Percentiles rank a stretch among this genome's conserved stretches.
These are phyloP conservation scores for Hypercompe scribonia DNA, from an alignment of 2,888 invertebrate genomes.

Conservation along the genomic window DNA sequence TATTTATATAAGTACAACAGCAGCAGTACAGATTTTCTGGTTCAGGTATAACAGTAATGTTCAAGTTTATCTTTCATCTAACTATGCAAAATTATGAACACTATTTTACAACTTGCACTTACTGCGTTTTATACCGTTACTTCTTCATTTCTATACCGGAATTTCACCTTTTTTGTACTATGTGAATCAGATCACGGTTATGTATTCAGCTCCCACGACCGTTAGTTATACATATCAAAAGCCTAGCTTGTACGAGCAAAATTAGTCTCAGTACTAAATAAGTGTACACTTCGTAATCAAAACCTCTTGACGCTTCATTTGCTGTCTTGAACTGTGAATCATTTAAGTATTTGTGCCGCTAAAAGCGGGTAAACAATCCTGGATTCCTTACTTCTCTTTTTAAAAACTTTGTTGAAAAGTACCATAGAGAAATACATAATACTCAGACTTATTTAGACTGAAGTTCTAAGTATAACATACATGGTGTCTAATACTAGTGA, in stretches of 20 bases:
- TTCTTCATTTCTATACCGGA: slow-evolving; percentile 33
- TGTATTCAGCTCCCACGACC: slow-evolving; percentile 33
- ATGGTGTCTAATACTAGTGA: too few species aligned
- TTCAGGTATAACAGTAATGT: neutral
- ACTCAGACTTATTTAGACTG: neutral
- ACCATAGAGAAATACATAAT: neutral
- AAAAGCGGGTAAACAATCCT: neutral
- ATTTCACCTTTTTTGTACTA: slow-evolving; percentile 46
- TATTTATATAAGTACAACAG: neutral
- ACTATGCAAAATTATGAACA: slow-evolving; percentile 13
- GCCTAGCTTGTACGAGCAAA: slow-evolving; percentile 36
- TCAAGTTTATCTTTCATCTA: slow-evolving; percentile 3
- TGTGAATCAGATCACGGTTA: slow-evolving; percentile 35
- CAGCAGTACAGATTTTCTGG: neutral
- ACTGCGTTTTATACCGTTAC: slow-evolving; percentile 18
- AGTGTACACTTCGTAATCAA: slow-evolving; percentile 22
- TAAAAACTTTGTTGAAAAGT: neutral
- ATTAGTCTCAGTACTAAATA: slow-evolving; percentile 31
- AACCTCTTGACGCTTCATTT: slow-evolving; percentile 49
- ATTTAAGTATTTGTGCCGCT: slow-evolving; percentile 26
- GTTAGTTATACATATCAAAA: slow-evolving; percentile 26
- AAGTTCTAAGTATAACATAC: too few species aligned
- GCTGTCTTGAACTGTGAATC: slow-evolving; percentile 36
- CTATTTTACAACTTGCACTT: slow-evolving; percentile 23
- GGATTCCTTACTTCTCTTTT: neutral